Evolutionary conservation across 2,797 vertebrate species (phyloP).

Genomic region (Myotis vivesi): DNA sequence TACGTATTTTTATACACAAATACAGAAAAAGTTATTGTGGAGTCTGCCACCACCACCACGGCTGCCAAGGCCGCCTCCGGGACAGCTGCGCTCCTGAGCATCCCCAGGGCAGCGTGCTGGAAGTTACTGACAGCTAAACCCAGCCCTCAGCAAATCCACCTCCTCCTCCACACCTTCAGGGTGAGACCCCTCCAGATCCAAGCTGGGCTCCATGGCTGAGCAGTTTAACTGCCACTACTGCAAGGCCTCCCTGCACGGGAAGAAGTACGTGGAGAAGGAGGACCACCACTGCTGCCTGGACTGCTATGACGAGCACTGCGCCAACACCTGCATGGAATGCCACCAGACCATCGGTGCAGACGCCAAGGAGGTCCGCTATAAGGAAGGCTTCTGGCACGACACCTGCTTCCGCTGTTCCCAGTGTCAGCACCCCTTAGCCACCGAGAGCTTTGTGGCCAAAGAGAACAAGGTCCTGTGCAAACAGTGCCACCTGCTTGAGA

Average conservation of each 20-base stretch:
- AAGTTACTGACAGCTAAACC: not conserved
- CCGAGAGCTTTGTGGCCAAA: slow-evolving; percentile 90
- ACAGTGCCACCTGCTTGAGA: slow-evolving; percentile 90
- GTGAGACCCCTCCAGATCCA: slow-evolving; percentile 91
- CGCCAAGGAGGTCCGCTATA: slow-evolving; percentile 96
- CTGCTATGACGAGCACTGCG: slow-evolving; percentile 96
- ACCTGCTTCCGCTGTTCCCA: slow-evolving; percentile 94
- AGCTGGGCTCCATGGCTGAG: slow-evolving; percentile 94
- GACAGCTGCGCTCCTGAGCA: not conserved
- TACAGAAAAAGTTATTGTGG: not conserved
- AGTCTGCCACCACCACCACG: not conserved
- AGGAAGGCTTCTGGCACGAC: slow-evolving; percentile 97
- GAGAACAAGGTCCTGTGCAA: slow-evolving; percentile 96
- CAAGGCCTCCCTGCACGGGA: slow-evolving; percentile 92
- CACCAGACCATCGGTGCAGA: slow-evolving; percentile 93
- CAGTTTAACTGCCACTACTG: slow-evolving; percentile 97
- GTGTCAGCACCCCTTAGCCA: slow-evolving; percentile 93
- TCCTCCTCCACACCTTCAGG: not conserved
- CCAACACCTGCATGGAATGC: slow-evolving; percentile 96
- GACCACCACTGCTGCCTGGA: slow-evolving; percentile 94
- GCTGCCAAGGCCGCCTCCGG: not conserved
- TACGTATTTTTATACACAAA: not conserved
- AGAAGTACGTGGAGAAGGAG: slow-evolving; percentile 96
- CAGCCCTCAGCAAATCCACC: not conserved
- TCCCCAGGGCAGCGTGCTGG: not conserved